Evolutionary conservation across 2,113 vertebrate species (phyloP).

Genomic region (Clinocottus analis): DNA sequence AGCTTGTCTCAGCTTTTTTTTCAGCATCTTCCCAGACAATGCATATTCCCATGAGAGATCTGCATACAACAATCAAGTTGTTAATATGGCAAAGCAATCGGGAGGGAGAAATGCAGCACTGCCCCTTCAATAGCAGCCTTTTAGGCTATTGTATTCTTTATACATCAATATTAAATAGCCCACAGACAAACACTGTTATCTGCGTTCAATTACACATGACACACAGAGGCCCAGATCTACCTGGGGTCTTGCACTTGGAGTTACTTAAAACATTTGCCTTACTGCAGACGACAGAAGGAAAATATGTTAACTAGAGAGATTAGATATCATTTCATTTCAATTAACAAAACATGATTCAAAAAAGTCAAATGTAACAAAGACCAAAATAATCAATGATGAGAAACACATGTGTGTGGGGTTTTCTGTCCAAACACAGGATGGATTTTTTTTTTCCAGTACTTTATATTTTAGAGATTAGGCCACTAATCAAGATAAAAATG

Average conservation of each 20-base stretch:
- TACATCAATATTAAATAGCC: constrained; percentile 50
- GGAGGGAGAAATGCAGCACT: constrained; percentile 4
- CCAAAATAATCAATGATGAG: neutral
- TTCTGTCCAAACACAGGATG: neutral
- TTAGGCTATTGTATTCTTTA: constrained; percentile 34
- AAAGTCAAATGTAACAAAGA: neutral
- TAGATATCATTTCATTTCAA: neutral
- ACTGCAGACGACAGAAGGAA: neutral
- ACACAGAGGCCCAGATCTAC: constrained; percentile 2
- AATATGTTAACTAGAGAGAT: neutral
- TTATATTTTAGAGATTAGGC: neutral
- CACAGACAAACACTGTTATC: constrained; percentile 23
- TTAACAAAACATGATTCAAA: neutral
- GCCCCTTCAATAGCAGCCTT: constrained; percentile 32
- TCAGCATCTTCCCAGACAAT: constrained; percentile 29
- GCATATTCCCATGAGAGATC: constrained; percentile 43
- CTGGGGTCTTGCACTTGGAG: neutral
- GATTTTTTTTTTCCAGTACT: neutral
- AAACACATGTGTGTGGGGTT: neutral
- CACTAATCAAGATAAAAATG: neutral
- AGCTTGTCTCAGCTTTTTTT: constrained; percentile 52
- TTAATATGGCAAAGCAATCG: constrained; percentile 55
- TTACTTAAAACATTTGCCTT: neutral
- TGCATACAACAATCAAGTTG: constrained; percentile 55
- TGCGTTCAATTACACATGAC: constrained; percentile 35